These are phyloP conservation scores for Chloropsis hardwickii DNA, from an alignment of 2,113 vertebrate genomes.

Conservation along the genomic window DNA sequence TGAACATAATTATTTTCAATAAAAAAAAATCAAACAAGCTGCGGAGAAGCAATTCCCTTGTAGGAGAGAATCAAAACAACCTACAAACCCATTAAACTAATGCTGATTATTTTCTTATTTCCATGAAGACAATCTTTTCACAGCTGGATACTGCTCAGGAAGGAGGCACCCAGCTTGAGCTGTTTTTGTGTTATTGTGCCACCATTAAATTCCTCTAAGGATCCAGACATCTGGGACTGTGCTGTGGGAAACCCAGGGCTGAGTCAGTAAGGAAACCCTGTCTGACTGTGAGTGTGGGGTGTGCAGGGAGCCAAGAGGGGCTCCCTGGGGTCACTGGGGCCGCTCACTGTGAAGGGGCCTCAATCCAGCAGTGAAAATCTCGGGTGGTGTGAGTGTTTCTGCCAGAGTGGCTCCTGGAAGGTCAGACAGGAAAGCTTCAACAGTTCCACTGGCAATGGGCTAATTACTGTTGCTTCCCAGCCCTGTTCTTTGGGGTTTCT, in stretches of 20 bases:
- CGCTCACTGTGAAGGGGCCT: rapidly evolving
- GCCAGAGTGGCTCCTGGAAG: background rate
- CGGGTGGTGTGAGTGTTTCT: background rate
- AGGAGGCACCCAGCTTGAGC: background rate
- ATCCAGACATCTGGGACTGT: background rate
- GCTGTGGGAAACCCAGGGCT: background rate
- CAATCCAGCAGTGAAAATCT: background rate
- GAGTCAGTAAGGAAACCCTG: background rate
- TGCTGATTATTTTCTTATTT: background rate
- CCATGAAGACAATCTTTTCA: background rate
- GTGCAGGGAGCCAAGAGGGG: background rate
- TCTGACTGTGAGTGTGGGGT: background rate
- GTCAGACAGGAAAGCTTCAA: background rate
- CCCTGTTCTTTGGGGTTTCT: background rate
- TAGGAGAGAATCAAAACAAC: background rate
- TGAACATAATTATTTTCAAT: conserved; percentile 7
- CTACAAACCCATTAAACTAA: background rate
- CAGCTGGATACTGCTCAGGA: background rate
- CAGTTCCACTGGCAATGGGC: background rate
- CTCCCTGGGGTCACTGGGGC: background rate
- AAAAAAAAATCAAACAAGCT: background rate
- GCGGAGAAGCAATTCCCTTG: background rate
- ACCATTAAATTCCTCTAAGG: background rate
- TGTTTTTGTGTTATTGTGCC: background rate
- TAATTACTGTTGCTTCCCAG: background rate